Percentiles rank a stretch among this genome's conserved stretches.
Evolutionary conservation across 2,113 vertebrate species (phyloP).

Genomic region (Pholis gunnellus): DNA sequence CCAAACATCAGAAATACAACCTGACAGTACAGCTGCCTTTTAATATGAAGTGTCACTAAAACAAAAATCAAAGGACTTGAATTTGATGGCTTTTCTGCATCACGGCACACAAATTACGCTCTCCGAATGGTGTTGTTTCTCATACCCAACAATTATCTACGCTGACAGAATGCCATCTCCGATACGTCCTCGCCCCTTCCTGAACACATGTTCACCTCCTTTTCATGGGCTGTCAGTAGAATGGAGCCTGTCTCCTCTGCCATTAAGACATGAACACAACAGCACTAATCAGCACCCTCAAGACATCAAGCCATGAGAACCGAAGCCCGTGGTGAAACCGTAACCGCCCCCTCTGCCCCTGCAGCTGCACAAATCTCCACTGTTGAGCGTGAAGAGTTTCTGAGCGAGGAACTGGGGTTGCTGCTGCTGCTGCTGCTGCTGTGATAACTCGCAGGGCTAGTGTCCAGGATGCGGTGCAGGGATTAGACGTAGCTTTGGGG

Average conservation of each 20-base stretch:
- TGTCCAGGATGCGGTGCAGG: conserved; percentile 60
- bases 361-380: conserved; percentile 39
- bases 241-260: conserved; percentile 21
- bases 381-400: conserved; percentile 31
- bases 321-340: conserved; percentile 47
- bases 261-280: conserved; percentile 43
- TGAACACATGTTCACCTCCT: conserved; percentile 51
- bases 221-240: conserved; percentile 25
- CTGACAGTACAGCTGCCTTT: conserved; percentile 39
- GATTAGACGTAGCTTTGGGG: conserved; percentile 65
- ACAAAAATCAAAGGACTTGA: conserved; percentile 46
- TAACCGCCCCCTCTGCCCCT: conserved; percentile 49
- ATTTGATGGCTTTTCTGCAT: conserved; percentile 24
- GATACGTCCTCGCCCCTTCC: not conserved
- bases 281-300: conserved; percentile 62
- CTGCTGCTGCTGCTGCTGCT: conserved; percentile 39
- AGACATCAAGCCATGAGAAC: conserved; percentile 53
- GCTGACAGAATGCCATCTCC: conserved; percentile 27
- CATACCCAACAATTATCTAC: conserved; percentile 47
- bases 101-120: conserved; percentile 32
- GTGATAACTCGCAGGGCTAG: conserved; percentile 52
- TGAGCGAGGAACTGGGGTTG: conserved; percentile 21
- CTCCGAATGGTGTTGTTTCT: conserved; percentile 33
- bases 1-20: conserved; percentile 25
- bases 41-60: conserved; percentile 37